Percentiles rank a stretch among this genome's conserved stretches.
These are phyloP conservation scores for Pollenia angustigena DNA, from an alignment of 2,888 invertebrate species.

Conservation along the genomic window DNA sequence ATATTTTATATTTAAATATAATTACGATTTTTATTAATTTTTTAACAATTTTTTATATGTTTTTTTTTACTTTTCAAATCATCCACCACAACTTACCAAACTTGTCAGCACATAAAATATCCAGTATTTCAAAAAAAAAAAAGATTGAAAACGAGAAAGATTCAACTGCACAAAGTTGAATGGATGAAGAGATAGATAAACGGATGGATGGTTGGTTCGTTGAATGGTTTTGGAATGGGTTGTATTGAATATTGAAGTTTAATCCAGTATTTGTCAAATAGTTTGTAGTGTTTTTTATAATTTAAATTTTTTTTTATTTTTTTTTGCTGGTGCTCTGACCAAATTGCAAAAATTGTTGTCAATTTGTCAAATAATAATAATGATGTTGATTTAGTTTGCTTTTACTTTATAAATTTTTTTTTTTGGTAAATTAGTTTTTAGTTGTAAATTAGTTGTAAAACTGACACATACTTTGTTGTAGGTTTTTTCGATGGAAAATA, in stretches of 20 bases:
- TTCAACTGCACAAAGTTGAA: constrained; percentile 32
- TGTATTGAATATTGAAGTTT: constrained; percentile 16
- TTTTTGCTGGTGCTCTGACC: constrained; percentile 24
- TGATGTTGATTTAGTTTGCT: constrained; percentile 42
- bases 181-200: constrained; percentile 3
- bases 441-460: constrained; percentile 56
- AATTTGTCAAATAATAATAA: constrained; percentile 65
- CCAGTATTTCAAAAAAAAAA: constrained; percentile 18
- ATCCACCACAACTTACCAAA: constrained; percentile 65
- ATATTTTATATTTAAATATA: constrained; percentile 34
- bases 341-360: constrained; percentile 54
- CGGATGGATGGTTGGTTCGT: background rate
- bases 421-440: constrained; percentile 10
- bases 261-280: constrained; percentile 61
- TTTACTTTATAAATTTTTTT: constrained; percentile 3
- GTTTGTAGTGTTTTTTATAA: constrained; percentile 16
- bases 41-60: constrained; percentile 1
- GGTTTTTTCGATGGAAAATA: constrained; percentile 11
- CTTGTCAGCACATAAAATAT: constrained; percentile 70
- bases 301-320: background rate
- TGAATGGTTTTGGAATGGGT: background rate
- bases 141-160: constrained; percentile 39
- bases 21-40: constrained; percentile 37
- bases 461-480: constrained; percentile 38
- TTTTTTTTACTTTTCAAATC: constrained; percentile 24